Evolutionary conservation across 2,888 invertebrate genomes (phyloP).

Genomic region (Cheilosia urbana): DNA sequence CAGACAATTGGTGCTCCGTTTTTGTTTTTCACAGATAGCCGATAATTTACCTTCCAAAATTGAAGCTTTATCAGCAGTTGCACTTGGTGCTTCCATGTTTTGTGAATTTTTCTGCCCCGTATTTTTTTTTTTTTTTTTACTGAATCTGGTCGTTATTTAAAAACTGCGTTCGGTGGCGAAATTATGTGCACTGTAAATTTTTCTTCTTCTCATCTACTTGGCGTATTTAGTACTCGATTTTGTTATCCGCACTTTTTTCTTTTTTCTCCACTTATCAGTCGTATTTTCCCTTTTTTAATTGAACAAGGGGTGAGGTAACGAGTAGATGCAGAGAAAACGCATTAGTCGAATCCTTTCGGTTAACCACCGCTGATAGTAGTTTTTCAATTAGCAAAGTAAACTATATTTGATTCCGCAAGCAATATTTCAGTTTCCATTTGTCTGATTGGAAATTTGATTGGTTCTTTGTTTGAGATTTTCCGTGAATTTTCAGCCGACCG

Average conservation of each 20-base stretch:
- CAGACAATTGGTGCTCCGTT: not conserved
- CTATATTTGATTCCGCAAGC: not conserved
- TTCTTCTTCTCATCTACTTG: conserved; percentile 47
- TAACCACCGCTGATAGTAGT: not conserved
- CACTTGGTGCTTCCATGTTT: conserved; percentile 52
- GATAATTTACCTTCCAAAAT: conserved; percentile 81
- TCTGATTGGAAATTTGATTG: not conserved
- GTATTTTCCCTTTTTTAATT: not conserved
- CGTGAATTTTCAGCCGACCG: conserved; percentile 1
- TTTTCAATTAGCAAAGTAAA: not conserved
- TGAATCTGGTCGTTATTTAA: conserved; percentile 14
- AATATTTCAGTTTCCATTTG: conserved; percentile 25
- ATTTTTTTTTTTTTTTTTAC: conserved; percentile 14
- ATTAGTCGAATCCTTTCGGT: not conserved
- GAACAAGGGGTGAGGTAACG: conserved; percentile 27
- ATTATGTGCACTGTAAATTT: not conserved
- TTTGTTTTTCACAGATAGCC: conserved; percentile 41
- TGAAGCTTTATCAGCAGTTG: conserved; percentile 79
- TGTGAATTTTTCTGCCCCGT: conserved; percentile 25
- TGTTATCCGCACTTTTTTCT: conserved; percentile 3
- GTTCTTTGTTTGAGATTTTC: conserved; percentile 26
- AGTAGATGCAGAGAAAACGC: not conserved
- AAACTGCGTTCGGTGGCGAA: conserved; percentile 2
- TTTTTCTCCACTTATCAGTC: not conserved
- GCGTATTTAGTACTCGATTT: not conserved